These are phyloP conservation scores for Camponotus vicinus DNA, from an alignment of 1,140 invertebrate species.

Conservation along the genomic window DNA sequence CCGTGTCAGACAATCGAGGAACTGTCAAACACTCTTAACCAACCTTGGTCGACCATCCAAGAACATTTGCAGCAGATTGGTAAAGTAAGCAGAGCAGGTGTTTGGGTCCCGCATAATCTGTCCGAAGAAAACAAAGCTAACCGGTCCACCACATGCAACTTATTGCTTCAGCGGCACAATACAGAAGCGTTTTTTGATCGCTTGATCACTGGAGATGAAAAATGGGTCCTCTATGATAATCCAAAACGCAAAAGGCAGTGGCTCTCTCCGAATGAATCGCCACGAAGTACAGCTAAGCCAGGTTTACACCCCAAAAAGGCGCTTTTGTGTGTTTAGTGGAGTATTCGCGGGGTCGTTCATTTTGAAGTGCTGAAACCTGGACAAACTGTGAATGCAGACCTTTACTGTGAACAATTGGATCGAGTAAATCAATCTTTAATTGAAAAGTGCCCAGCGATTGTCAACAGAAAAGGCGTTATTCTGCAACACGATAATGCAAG, in stretches of 20 bases:
- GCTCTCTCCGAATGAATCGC: no score
- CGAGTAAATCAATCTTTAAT: constrained; percentile 53
- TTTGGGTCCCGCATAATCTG: constrained; percentile 69
- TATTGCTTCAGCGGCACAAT: constrained; percentile 59
- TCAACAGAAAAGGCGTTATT: constrained; percentile 64
- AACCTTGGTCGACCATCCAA: constrained; percentile 51
- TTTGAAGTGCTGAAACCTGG: constrained; percentile 47
- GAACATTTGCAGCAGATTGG: constrained; percentile 66
- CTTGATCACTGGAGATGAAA: constrained; percentile 7
- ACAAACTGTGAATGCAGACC: constrained; percentile 55
- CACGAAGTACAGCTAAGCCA: no score
- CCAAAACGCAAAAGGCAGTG: no score
- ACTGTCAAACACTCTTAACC: constrained; percentile 39
- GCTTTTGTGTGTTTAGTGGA: no score
- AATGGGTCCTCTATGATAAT: no score
- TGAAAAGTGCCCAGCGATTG: constrained; percentile 46
- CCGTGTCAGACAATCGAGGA: constrained; percentile 38
- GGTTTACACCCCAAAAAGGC: no score
- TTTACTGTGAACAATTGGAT: constrained; percentile 56
- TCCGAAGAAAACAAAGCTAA: constrained; percentile 68
- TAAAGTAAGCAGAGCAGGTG: constrained; percentile 66
- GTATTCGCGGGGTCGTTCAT: no score
- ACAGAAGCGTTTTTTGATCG: constrained; percentile 65
- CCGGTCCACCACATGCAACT: constrained; percentile 61
- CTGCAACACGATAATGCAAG: constrained; percentile 62